Evolutionary conservation across 92 coral and sea anemone genomes (phyloP).

Genomic region (Anthopleura xanthogrammica): DNA sequence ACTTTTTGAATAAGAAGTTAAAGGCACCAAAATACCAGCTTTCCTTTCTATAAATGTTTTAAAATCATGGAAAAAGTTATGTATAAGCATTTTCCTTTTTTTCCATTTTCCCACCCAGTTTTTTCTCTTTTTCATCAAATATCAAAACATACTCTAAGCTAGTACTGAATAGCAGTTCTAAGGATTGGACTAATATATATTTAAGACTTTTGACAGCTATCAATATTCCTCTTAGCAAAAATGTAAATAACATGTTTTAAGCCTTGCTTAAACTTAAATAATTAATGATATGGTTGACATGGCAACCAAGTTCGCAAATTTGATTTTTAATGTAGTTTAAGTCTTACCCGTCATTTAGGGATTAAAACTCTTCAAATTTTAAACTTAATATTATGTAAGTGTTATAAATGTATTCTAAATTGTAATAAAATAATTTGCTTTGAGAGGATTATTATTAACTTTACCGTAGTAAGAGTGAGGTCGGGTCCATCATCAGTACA

Average conservation of each 20-base stretch:
- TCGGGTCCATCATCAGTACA: constrained; percentile 79
- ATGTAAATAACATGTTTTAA: neutral
- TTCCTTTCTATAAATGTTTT: neutral
- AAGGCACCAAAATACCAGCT: neutral
- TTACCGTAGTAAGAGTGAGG: constrained; percentile 21
- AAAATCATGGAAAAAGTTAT: too few species aligned
- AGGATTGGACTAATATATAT: neutral
- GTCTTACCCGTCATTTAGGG: neutral
- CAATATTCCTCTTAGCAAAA: neutral
- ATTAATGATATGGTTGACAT: constrained; percentile 15
- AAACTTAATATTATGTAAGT: neutral
- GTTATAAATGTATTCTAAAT: neutral
- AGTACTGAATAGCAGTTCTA: neutral
- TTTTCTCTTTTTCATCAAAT: neutral
- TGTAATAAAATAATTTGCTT: neutral
- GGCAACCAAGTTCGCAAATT: constrained; percentile 5
- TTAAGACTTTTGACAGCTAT: neutral
- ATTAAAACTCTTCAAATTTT: neutral
- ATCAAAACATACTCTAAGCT: neutral
- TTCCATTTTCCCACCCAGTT: neutral
- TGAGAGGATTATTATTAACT: neutral
- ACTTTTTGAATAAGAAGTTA: neutral
- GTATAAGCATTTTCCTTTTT: neutral
- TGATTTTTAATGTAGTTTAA: neutral
- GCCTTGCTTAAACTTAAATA: neutral